Percentiles rank a stretch among this genome's conserved stretches.
Evolutionary conservation across 2,113 vertebrate genomes (phyloP).

Genomic region (Chaetodon trifascialis): DNA sequence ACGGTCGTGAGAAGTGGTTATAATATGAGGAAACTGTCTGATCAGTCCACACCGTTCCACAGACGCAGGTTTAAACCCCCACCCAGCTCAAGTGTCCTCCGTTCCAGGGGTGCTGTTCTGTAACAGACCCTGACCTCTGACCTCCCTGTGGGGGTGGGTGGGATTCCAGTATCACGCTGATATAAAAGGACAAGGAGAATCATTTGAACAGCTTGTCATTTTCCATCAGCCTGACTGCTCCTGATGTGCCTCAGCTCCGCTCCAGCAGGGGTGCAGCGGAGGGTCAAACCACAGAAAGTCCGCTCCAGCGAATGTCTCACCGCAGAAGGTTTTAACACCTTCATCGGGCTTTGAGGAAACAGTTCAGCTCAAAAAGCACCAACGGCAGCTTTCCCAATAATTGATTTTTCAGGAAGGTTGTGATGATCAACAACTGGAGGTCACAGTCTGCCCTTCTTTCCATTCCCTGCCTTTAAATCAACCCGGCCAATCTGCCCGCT

Average conservation of each 20-base stretch:
- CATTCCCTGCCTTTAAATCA: conserved; percentile 56
- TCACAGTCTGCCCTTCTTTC: conserved; percentile 59
- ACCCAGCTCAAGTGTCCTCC: conserved; percentile 18
- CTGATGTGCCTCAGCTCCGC: conserved; percentile 51
- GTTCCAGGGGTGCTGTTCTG: conserved; percentile 43
- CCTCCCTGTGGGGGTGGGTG: conserved; percentile 25
- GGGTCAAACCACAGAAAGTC: conserved; percentile 34
- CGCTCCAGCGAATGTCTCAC: neutral
- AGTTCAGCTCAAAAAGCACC: too few species aligned
- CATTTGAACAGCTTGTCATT: conserved; percentile 69
- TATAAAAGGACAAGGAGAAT: conserved; percentile 69
- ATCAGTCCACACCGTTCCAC: too few species aligned
- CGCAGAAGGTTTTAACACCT: neutral
- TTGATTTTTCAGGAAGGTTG: conserved; percentile 24
- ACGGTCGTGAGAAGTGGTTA: neutral
- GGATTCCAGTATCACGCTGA: conserved; percentile 44
- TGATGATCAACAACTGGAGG: conserved; percentile 64
- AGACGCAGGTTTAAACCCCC: conserved; percentile 15
- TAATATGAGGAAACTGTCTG: neutral
- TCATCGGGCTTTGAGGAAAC: neutral
- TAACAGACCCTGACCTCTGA: conserved; percentile 56
- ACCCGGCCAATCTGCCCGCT: conserved; percentile 31
- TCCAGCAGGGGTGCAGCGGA: conserved; percentile 17
- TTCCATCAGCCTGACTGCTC: conserved; percentile 53
- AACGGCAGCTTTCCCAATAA: conserved; percentile 34